phyloP scores from a whole-genome alignment of 2,113 vertebrate genomes.

The Marcusenius ussheri region DNA sequence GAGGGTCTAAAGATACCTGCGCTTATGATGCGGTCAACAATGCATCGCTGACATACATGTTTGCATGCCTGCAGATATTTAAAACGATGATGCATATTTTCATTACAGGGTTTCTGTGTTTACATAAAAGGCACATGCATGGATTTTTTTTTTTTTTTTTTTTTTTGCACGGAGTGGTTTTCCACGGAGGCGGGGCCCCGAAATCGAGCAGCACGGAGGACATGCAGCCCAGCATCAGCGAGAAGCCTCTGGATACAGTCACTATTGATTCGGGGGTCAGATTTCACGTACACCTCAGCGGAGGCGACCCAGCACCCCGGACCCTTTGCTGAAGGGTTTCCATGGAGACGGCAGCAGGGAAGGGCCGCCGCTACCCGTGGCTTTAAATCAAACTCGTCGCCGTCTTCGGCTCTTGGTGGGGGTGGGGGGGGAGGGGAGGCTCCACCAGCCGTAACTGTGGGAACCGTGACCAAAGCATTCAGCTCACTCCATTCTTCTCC shows the following conservation, averaged over 20 bases:
- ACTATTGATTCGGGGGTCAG: conserved; percentile 57
- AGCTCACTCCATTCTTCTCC: background rate
- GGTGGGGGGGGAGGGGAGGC: background rate
- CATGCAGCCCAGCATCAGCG: conserved; percentile 1
- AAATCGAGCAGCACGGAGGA: background rate
- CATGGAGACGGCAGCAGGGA: conserved; percentile 51
- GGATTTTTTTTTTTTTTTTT: background rate
- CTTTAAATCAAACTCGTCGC: conserved; percentile 52
- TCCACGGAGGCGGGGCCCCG: background rate
- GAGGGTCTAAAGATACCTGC: background rate
- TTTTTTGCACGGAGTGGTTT: background rate
- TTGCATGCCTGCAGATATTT: background rate
- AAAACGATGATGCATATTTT: background rate
- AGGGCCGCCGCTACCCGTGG: conserved; percentile 34
- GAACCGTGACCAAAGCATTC: conserved; percentile 16
- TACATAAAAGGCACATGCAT: background rate
- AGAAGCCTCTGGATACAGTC: conserved; percentile 21
- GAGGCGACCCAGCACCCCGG: conserved; percentile 27
- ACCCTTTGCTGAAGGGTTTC: conserved; percentile 42
- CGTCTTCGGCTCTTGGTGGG: conserved; percentile 35
- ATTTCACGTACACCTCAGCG: conserved; percentile 39
- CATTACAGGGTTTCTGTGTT: background rate
- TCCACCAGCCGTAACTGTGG: conserved; percentile 21
- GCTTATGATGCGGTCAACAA: background rate
- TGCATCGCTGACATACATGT: background rate